These are phyloP conservation scores for Paramisgurnus dabryanus DNA, from an alignment of 2,113 vertebrate species.

Conservation along the genomic window DNA sequence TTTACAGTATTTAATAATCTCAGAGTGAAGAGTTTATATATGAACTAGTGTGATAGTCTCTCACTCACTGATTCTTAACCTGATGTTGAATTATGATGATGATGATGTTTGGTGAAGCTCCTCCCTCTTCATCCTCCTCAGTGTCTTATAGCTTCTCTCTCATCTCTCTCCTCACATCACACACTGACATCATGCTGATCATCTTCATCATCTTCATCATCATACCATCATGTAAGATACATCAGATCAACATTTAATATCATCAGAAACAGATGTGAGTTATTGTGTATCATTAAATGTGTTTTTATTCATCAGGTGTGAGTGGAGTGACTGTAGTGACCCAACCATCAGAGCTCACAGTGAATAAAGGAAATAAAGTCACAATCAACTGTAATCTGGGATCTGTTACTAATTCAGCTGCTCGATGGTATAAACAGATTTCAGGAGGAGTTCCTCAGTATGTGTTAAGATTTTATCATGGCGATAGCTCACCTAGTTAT, in stretches of 20 bases:
- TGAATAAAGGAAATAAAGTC: conserved; percentile 32
- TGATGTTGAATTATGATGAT: not conserved
- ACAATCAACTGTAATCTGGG: conserved; percentile 49
- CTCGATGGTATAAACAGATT: conserved; percentile 44
- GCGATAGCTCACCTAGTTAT: no score
- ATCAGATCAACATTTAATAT: no score
- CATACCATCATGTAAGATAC: no score
- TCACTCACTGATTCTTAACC: conserved; percentile 30
- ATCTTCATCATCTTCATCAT: not conserved
- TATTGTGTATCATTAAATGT: no score
- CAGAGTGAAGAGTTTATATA: not conserved
- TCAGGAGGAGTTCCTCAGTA: conserved; percentile 43
- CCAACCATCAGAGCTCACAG: conserved; percentile 21
- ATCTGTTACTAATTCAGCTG: not conserved
- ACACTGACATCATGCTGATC: conserved; percentile 22
- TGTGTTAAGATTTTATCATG: not conserved
- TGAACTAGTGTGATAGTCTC: conserved; percentile 3
- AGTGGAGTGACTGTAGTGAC: conserved; percentile 40
- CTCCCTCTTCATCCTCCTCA: no score
- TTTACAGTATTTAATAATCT: no score
- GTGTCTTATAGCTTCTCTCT: not conserved
- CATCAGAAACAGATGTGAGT: no score
- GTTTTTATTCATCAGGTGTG: conserved; percentile 46
- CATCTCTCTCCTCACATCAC: not conserved
- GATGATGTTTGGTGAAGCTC: no score